Conservation (phyloP, 2,797 vertebrate genomes). For the Oryzias sinensis region DNA sequence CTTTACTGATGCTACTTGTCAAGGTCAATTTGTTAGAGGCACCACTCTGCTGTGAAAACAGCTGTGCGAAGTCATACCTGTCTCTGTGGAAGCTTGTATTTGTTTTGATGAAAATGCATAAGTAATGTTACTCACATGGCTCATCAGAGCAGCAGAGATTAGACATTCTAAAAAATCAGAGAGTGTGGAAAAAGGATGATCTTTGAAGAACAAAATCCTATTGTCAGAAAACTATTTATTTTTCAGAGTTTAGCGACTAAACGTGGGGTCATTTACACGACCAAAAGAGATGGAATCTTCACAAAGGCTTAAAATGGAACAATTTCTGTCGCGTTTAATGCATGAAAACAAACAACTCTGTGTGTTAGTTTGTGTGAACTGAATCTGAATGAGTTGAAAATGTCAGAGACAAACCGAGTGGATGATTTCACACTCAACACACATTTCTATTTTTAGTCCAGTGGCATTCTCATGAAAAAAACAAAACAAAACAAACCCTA, state of each 20-base stretch:
- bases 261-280: neutral
- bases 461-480: neutral
- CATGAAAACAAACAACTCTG: neutral
- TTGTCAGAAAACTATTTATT: too few species aligned
- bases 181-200: neutral
- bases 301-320: neutral
- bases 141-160: neutral
- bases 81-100: slow-evolving; percentile 10
- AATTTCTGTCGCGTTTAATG: neutral
- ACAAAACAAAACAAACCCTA: neutral
- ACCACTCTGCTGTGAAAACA: neutral
- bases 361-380: neutral
- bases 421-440: neutral
- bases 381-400: neutral
- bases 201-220: neutral
- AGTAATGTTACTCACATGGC: neutral
- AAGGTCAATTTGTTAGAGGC: neutral
- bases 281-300: neutral
- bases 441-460: slow-evolving; percentile 1
- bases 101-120: slow-evolving; percentile 6
- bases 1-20: slow-evolving; percentile 2
- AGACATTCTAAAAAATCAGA: neutral
- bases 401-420: neutral
- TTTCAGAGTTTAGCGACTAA: neutral
- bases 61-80: neutral